Evolutionary conservation across 1,140 invertebrate species (phyloP).

Genomic region (Drosophila sp.): DNA sequence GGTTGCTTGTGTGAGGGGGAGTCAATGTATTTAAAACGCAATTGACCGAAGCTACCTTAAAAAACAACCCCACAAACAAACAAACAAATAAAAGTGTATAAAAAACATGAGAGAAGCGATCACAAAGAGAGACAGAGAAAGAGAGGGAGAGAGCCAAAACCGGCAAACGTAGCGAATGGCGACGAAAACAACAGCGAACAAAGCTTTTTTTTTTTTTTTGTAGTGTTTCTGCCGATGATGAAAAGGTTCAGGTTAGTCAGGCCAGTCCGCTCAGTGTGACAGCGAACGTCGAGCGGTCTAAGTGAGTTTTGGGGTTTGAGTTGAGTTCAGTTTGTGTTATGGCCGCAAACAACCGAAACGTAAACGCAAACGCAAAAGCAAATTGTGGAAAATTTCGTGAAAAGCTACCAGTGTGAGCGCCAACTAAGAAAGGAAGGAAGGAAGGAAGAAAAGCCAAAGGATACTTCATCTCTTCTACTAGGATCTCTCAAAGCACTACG

Average conservation of each 20-base stretch:
- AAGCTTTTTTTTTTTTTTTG: conserved; percentile 10
- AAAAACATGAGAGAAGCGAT: not conserved
- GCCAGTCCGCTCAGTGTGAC: conserved; percentile 50
- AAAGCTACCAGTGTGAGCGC: conserved; percentile 21
- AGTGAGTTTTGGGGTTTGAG: conserved; percentile 39
- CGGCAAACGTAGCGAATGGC: conserved; percentile 3
- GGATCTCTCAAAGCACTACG: conserved; percentile 4
- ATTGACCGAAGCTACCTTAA: conserved; percentile 39
- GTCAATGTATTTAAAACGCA: conserved; percentile 49
- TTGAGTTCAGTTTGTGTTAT: conserved; percentile 44
- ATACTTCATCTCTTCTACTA: conserved; percentile 1
- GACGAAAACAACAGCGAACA: conserved; percentile 3
- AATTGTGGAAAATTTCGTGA: conserved; percentile 10
- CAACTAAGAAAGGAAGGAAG: not conserved
- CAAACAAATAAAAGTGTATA: conserved; percentile 12
- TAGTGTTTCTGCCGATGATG: conserved; percentile 14
- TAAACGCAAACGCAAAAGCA: conserved; percentile 6
- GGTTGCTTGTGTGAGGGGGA: not conserved
- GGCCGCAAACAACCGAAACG: conserved; percentile 38
- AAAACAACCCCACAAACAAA: not conserved
- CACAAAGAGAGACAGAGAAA: conserved; percentile 4
- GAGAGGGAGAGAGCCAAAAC: conserved; percentile 11
- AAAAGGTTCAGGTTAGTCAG: conserved; percentile 21
- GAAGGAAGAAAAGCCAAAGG: conserved; percentile 20
- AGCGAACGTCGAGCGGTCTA: conserved; percentile 70